A percentile compares a stretch with the other conserved stretches of the same genome.
Evolutionary conservation across 2,797 vertebrate genomes (phyloP).

Genomic region (Poeciliopsis infans): DNA sequence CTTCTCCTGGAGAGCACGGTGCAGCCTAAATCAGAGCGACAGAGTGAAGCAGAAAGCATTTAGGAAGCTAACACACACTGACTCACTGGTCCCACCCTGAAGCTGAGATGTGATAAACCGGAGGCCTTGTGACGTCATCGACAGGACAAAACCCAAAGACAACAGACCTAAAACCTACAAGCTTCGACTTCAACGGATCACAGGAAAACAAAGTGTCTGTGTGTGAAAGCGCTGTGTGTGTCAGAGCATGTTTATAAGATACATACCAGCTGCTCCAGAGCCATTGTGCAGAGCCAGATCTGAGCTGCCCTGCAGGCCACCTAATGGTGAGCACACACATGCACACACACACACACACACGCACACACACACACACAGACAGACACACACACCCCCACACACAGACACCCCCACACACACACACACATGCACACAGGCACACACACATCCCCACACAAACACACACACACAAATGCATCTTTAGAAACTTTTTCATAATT

Average conservation of each 20-base stretch:
- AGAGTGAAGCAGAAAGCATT: background rate
- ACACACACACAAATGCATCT: constrained; percentile 4
- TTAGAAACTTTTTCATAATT: background rate
- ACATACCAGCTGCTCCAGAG: constrained; percentile 65
- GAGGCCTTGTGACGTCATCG: background rate
- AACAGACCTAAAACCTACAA: background rate
- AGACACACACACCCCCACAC: constrained; percentile 20
- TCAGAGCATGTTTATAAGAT: constrained; percentile 15
- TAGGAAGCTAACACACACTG: background rate
- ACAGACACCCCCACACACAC: background rate
- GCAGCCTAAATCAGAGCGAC: background rate
- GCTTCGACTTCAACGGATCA: background rate
- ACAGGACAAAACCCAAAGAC: background rate
- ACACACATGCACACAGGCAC: constrained; percentile 11
- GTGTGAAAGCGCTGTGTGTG: background rate
- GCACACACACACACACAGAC: constrained; percentile 9
- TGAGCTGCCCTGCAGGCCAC: constrained; percentile 54
- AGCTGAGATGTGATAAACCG: background rate
- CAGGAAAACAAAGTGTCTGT: background rate
- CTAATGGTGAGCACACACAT: constrained; percentile 37
- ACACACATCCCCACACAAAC: background rate
- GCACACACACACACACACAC: constrained; percentile 2
- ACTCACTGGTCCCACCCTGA: background rate
- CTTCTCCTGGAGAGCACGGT: background rate
- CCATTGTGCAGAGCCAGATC: constrained; percentile 69